Percentiles rank a stretch among this genome's conserved stretches.
These are phyloP conservation scores for Boleophthalmus pectinirostris DNA, from an alignment of 2,113 vertebrate genomes.

Conservation along the genomic window DNA sequence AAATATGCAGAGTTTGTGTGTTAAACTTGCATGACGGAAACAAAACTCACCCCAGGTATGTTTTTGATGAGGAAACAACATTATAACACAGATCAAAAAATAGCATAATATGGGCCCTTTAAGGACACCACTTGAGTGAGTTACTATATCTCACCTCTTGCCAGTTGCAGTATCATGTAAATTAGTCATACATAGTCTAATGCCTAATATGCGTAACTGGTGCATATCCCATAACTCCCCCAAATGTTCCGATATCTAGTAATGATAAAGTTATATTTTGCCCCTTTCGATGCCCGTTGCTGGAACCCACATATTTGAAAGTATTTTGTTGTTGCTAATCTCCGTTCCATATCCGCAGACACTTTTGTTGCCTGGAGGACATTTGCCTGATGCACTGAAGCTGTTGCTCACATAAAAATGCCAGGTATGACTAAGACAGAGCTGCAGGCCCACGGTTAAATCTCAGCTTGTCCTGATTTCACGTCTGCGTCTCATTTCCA, in stretches of 20 bases:
- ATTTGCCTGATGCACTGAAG: constrained; percentile 23
- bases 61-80: too few species aligned
- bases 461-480: constrained; percentile 2
- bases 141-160: too few species aligned
- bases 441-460: constrained; percentile 3
- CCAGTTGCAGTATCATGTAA: too few species aligned
- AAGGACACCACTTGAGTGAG: too few species aligned
- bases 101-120: too few species aligned
- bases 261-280: not conserved
- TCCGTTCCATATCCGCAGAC: constrained; percentile 25
- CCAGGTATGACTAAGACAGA: constrained; percentile 13
- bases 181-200: too few species aligned
- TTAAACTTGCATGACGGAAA: too few species aligned
- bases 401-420: constrained; percentile 20
- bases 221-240: too few species aligned
- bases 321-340: not conserved
- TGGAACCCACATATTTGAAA: not conserved
- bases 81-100: too few species aligned
- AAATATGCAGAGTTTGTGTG: too few species aligned
- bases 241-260: not conserved
- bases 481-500: not conserved
- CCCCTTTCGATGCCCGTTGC: not conserved
- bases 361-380: constrained; percentile 24
- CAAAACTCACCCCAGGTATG: too few species aligned
- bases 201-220: too few species aligned